phyloP scores from a whole-genome alignment of 1,140 invertebrate species.

The Ceratina japonica region DNA sequence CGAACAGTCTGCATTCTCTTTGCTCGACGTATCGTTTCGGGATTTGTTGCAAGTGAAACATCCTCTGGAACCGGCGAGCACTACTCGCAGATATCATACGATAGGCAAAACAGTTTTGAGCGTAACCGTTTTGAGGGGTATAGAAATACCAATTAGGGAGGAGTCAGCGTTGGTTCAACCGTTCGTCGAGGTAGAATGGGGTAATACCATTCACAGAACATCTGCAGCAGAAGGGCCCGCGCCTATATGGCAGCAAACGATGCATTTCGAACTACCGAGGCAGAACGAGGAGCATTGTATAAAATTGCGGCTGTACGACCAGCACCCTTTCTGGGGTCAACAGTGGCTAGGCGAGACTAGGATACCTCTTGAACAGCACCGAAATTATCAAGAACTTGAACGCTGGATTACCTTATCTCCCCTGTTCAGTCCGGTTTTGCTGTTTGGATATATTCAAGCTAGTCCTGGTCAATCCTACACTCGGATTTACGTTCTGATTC shows the following conservation, averaged over 20 bases:
- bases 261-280: constrained; percentile 72
- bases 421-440: constrained; percentile 69
- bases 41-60: constrained; percentile 69
- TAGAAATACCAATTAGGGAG: constrained; percentile 76
- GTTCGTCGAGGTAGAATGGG: constrained; percentile 75
- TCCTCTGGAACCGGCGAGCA: constrained; percentile 60
- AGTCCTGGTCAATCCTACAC: constrained; percentile 74
- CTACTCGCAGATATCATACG: constrained; percentile 48
- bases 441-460: constrained; percentile 76
- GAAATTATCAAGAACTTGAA: constrained; percentile 75
- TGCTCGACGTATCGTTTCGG: constrained; percentile 67
- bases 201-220: constrained; percentile 65
- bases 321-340: constrained; percentile 76
- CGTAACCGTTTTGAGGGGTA: constrained; percentile 72
- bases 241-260: constrained; percentile 76
- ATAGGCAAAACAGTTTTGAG: constrained; percentile 69
- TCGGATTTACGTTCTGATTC: constrained; percentile 75
- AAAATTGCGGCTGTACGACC: constrained; percentile 74
- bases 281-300: constrained; percentile 66
- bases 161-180: constrained; percentile 75
- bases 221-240: constrained; percentile 71
- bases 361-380: constrained; percentile 72
- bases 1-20: constrained; percentile 70
- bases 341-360: constrained; percentile 76
- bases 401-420: constrained; percentile 74